phyloP scores from a whole-genome alignment of 2,888 invertebrate genomes.

The Epistrophella euchroma region DNA sequence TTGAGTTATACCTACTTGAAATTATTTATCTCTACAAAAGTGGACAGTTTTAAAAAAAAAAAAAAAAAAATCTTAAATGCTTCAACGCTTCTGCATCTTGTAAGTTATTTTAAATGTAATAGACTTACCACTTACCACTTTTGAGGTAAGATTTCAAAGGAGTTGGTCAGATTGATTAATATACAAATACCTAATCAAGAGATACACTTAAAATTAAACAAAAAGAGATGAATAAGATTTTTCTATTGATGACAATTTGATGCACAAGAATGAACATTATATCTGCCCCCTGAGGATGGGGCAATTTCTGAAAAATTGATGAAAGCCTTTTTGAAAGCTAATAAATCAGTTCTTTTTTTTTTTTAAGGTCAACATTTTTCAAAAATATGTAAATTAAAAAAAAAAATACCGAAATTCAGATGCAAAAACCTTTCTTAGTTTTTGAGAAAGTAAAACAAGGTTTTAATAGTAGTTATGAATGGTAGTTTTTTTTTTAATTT shows the following conservation, averaged over 20 bases:
- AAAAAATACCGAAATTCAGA: too few species aligned
- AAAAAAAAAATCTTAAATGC: background rate
- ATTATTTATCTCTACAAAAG: constrained; percentile 18
- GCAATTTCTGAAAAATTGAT: too few species aligned
- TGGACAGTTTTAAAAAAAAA: constrained; percentile 3
- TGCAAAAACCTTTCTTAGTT: too few species aligned
- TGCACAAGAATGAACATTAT: too few species aligned
- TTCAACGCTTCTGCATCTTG: constrained; percentile 9
- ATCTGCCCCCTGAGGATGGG: too few species aligned
- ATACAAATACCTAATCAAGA: background rate
- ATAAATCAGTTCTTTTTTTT: too few species aligned
- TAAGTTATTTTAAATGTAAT: background rate
- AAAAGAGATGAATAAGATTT: background rate
- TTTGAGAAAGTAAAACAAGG: too few species aligned
- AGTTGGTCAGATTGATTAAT: background rate
- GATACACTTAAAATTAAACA: background rate
- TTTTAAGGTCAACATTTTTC: too few species aligned
- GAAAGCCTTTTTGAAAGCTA: too few species aligned
- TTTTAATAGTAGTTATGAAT: too few species aligned
- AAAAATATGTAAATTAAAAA: too few species aligned
- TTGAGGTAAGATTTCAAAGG: background rate
- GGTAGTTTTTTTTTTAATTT: too few species aligned
- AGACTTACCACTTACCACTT: background rate
- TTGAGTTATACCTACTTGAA: constrained; percentile 4
- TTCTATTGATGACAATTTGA: background rate